Base-by-base conservation (phyloP, 2,797 vertebrate species). In the Aulostomus chinensis region DNA sequence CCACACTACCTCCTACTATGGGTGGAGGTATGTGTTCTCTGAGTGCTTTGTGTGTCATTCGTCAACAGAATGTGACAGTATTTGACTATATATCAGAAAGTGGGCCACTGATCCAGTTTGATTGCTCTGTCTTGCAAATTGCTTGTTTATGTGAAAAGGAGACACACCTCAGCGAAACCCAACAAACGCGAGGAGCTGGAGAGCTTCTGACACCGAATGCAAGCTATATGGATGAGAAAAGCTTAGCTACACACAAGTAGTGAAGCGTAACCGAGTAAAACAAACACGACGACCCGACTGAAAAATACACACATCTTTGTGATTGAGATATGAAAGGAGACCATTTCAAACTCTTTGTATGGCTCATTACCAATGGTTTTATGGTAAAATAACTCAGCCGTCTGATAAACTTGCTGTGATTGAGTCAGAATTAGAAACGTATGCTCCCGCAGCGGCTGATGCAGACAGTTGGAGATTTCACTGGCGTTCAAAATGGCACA, bases 381-480 rank as follows among this genome's bases (percentile, higher is more conserved):
- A 81, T 68, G 83, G 77, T 81, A 63, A 86, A 86, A 83, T 79
- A 87, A 76, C 76, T 62, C 57, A 71, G 69, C 60, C 72, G 76
- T 88, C 86, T 76, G 81, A 89, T 88, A 88, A 84, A 83, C 51
- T 33, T 8, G 3, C 18, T 12, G 53, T 58, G 77, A 87, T 74
- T 69, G 81, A 86, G 80, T 76, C 45, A 20, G 62, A 79, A 83
- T 78, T 69, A 67, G 68, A 84, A 84, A 78, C 61, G 60, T 69
- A 69, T 84, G 76, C 31, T 58, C 13, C 40, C 1, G 15, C 17
- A 1, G 37, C 35, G 62, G 60, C 59, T 22, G 36, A 48, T 1
- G 57, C 59, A 20, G 55, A 52, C 45, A 4, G 49, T 68, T 35
- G 3, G 0, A 52, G 51, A 76, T 76, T 52, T 76, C 30, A 10